phyloP scores from a whole-genome alignment of 2,113 vertebrate species.

The Poecile atricapillus region DNA sequence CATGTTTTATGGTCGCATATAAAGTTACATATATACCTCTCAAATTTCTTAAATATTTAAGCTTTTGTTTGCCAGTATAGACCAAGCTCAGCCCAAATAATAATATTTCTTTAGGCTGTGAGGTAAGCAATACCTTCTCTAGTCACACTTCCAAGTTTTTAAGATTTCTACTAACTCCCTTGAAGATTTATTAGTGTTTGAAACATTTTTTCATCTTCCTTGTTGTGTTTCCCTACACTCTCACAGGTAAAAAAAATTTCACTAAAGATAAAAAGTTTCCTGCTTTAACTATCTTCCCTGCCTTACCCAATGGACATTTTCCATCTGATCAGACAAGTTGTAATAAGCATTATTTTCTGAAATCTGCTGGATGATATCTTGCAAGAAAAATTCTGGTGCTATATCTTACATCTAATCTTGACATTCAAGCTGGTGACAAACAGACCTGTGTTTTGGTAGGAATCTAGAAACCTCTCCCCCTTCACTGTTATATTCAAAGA shows the following conservation, averaged over 20 bases:
- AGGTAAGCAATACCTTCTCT: background rate
- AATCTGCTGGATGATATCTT: background rate
- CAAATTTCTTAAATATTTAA: background rate
- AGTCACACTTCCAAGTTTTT: background rate
- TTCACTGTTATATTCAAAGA: background rate
- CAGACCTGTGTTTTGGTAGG: background rate
- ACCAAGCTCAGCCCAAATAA: background rate
- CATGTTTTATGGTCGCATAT: background rate
- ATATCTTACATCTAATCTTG: background rate
- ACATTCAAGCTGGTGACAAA: background rate
- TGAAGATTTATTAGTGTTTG: background rate
- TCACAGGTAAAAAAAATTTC: background rate
- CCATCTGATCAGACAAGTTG: background rate
- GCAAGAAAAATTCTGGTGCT: background rate
- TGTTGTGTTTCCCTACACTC: background rate
- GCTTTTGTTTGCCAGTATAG: background rate
- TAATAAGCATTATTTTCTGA: background rate
- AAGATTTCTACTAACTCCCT: background rate
- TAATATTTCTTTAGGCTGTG: background rate
- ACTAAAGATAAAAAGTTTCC: background rate
- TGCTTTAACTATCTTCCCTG: background rate
- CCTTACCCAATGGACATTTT: background rate
- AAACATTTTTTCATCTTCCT: background rate
- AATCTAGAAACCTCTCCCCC: background rate
- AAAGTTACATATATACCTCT: background rate